Evolutionary conservation across 2,113 vertebrate genomes (phyloP), one percentile per base, ranked within the genome.

Genomic region (Campylorhamphus procurvoides): DNA sequence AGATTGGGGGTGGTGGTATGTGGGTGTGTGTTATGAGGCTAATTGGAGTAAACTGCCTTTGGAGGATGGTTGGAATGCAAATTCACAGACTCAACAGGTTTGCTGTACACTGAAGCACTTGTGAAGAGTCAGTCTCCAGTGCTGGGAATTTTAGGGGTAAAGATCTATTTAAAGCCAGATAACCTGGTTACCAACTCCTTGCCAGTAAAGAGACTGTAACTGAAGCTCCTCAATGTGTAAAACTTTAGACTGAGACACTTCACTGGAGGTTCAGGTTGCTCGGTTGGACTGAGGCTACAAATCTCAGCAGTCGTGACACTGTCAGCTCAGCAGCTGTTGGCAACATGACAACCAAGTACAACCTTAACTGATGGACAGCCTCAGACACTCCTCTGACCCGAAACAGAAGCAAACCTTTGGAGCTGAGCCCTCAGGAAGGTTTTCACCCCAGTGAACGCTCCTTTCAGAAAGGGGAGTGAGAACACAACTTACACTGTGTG

Each of bases 401-500:
- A 77, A 81, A 42, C 35, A 63, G 40, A 73, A 69, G 47, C 66
- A 19, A 63, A 31, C 17, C 50, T 73, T 50, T 37, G 53, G 2
- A 84, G 37, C 33, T 42, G 63, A 46, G n/a, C 10, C n/a, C 81
- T 67, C 40, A 49, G 66, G 27, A 66, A 40, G 12, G 18, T 66
- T 62, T 73, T n/a, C 39, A 69, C 15, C 33, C 33, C 39, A 69
- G 33, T 3, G 12, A 86, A 56, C 17, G 67, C 4, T 84, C 7
- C 25, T 76, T 91, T 84, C 69, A 56, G 75, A 67, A 63, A 28
- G 15, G 22, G 55, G 17, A 19, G 17, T 12, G 39, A 53, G 81
- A 82, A 14, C n/a, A 59, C 17, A 44, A 98, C 99, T 98, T 96
- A 99, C 99, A 75, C 99, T 97, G n/a, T 99, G 99, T 19, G 99